These are phyloP conservation scores for Sceliomorpha sp. DNA, from an alignment of 2,888 invertebrate species.

Conservation along the genomic window DNA sequence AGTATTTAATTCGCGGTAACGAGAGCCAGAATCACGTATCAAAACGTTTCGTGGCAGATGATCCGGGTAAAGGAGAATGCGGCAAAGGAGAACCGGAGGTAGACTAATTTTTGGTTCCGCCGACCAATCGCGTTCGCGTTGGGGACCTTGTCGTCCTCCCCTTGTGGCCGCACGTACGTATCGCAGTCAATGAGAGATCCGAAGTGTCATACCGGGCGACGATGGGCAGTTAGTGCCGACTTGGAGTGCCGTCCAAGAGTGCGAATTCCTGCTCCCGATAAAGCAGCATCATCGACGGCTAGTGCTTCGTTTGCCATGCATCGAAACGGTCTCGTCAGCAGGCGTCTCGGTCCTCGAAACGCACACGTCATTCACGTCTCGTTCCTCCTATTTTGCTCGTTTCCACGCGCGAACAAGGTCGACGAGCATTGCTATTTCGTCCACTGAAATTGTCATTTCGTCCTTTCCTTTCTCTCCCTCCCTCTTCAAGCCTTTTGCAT, in stretches of 20 bases:
- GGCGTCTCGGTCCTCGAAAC: too few species aligned
- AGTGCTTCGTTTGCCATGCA: too few species aligned
- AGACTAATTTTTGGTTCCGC: constrained; percentile 55
- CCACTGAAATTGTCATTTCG: too few species aligned
- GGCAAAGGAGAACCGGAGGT: constrained; percentile 48
- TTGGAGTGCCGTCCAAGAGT: constrained; percentile 53
- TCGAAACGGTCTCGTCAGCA: neutral
- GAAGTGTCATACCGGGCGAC: constrained; percentile 53
- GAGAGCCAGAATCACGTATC: too few species aligned
- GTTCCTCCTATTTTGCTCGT: too few species aligned
- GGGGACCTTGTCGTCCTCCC: constrained; percentile 56
- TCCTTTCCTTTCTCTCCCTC: too few species aligned
- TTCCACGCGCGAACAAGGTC: too few species aligned
- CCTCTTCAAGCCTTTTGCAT: too few species aligned
- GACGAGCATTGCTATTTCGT: too few species aligned
- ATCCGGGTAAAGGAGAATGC: constrained; percentile 33
- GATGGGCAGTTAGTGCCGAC: constrained; percentile 53
- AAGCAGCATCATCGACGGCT: constrained; percentile 36
- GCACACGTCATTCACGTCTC: too few species aligned
- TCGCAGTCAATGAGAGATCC: constrained; percentile 52
- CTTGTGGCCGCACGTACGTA: constrained; percentile 51
- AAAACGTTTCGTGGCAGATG: too few species aligned
- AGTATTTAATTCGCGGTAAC: too few species aligned
- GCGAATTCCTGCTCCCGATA: constrained; percentile 51
- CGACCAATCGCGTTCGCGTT: constrained; percentile 48